A percentile compares a stretch with the other conserved stretches of the same genome.
Conservation (phyloP, 2,113 vertebrate species). For the Carollia perspicillata region DNA sequence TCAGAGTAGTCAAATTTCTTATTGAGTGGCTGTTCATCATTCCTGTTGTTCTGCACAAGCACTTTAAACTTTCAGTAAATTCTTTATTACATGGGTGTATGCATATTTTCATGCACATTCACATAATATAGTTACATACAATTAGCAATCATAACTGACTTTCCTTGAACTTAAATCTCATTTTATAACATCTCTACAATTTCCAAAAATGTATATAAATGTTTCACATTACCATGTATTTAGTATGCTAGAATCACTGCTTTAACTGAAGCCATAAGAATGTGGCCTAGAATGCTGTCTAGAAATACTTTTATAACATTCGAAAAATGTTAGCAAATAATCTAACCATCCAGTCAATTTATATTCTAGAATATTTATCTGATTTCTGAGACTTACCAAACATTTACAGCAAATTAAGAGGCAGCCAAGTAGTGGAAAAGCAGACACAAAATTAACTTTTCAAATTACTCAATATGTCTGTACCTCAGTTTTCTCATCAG, state of each 20-base stretch:
- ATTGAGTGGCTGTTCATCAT: neutral
- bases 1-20: neutral
- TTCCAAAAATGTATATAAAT: conserved; percentile 37
- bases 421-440: neutral
- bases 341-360: neutral
- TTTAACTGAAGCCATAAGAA: neutral
- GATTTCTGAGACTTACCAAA: neutral
- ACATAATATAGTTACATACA: neutral
- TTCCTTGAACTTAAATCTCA: conserved; percentile 22
- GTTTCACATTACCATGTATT: neutral
- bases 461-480: neutral
- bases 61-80: neutral
- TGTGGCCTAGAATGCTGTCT: neutral
- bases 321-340: conserved; percentile 19
- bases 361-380: conserved; percentile 33
- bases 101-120: neutral
- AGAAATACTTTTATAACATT: neutral
- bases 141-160: neutral
- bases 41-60: neutral
- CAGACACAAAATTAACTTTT: neutral
- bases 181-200: neutral
- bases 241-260: neutral
- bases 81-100: neutral
- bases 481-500: neutral
- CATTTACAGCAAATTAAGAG: neutral